Percentiles rank a stretch among this genome's conserved stretches.
Conservation (phyloP, 1,140 invertebrate species). For the Gryllus bimaculatus region DNA sequence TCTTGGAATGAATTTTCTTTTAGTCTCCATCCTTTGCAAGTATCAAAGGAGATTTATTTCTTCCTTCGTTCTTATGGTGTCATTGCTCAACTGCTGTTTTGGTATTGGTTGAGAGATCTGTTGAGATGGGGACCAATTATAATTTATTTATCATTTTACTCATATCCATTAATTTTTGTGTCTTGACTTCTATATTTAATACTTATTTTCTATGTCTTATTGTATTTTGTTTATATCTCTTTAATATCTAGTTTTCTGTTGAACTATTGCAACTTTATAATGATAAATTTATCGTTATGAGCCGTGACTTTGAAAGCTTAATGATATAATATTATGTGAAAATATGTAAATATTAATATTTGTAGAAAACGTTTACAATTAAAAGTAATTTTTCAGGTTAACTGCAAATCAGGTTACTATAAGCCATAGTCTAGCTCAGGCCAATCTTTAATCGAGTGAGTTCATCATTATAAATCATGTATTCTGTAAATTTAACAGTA, state of each 20-base stretch:
- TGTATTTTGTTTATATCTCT: not conserved
- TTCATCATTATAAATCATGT: no score
- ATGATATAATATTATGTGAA: not conserved
- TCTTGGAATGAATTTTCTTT: not conserved
- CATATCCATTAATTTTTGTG: not conserved
- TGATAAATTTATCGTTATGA: no score
- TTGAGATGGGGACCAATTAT: not conserved
- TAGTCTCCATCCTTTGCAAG: not conserved
- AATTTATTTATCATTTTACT: not conserved
- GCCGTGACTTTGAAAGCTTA: no score
- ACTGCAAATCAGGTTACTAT: no score
- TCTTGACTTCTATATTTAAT: not conserved
- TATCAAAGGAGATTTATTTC: not conserved
- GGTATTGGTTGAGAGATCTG: not conserved
- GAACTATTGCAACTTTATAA: no score
- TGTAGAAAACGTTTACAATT: not conserved
- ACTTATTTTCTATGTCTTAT: not conserved
- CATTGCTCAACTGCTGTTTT: not conserved
- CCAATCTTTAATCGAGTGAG: no score
- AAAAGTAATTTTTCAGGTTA: no score
- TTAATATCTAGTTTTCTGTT: no score
- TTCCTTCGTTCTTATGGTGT: not conserved
- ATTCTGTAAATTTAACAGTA: no score
- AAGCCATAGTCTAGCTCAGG: no score
- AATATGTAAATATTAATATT: not conserved